A percentile compares a stretch with the other conserved stretches of the same genome.
Conservation (phyloP, 2,797 vertebrate species). For the Scomberomorus guttatus region DNA sequence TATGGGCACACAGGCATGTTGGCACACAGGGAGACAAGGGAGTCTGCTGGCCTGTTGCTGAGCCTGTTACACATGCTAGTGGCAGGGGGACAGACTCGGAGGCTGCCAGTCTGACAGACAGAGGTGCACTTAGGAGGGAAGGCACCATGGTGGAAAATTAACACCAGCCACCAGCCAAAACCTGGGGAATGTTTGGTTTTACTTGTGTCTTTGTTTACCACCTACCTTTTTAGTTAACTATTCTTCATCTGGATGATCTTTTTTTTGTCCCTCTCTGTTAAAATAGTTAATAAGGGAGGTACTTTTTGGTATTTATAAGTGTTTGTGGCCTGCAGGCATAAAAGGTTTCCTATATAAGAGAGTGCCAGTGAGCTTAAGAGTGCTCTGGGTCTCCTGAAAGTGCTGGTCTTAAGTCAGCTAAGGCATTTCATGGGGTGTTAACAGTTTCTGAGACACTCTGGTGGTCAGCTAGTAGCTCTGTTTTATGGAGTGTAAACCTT, state of each 20-base stretch:
- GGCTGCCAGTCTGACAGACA: slow-evolving; percentile 81
- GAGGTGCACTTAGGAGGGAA: slow-evolving; percentile 68
- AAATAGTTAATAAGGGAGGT: slow-evolving; percentile 53
- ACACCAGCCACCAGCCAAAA: slow-evolving; percentile 48
- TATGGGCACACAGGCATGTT: slow-evolving; percentile 88
- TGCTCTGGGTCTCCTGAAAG: slow-evolving; percentile 77
- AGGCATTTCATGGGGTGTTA: slow-evolving; percentile 76
- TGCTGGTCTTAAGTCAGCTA: slow-evolving; percentile 61
- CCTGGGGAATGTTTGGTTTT: slow-evolving; percentile 35
- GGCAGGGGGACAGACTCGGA: slow-evolving; percentile 83
- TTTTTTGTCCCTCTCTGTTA: slow-evolving; percentile 36
- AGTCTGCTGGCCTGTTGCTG: slow-evolving; percentile 54
- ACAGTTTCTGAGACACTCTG: slow-evolving; percentile 65
- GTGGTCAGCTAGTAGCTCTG: slow-evolving; percentile 61
- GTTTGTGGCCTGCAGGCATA: slow-evolving; percentile 52
- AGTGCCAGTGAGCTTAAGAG: slow-evolving; percentile 84
- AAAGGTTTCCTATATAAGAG: slow-evolving; percentile 74
- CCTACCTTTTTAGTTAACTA: slow-evolving; percentile 41
- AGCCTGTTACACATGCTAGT: slow-evolving; percentile 46
- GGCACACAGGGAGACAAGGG: slow-evolving; percentile 74
- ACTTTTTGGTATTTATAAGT: slow-evolving; percentile 47
- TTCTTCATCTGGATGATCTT: slow-evolving; percentile 37
- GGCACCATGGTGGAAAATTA: slow-evolving; percentile 52
- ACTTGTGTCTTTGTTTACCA: slow-evolving; percentile 48
- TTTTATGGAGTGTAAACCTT: slow-evolving; percentile 77